phyloP scores from a whole-genome alignment of 53 echinoderm and acorn worm genomes.

The Mesocentrotus franciscanus region DNA sequence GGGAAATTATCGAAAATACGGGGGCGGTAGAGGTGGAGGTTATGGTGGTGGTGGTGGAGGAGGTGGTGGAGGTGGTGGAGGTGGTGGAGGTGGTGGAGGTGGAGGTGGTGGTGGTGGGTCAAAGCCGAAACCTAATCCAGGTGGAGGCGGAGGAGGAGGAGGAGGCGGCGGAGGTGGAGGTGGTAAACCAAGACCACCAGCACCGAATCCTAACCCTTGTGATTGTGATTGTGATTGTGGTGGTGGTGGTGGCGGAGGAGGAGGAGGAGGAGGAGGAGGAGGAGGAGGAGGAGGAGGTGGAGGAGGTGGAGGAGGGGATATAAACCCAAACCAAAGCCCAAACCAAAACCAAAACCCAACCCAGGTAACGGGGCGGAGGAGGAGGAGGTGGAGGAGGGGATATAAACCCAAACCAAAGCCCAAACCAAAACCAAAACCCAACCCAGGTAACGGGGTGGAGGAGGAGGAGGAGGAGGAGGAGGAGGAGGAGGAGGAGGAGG shows the following conservation, averaged over 20 bases:
- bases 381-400: neutral
- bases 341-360: neutral
- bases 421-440: neutral
- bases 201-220: neutral
- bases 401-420: neutral
- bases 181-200: neutral
- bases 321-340: neutral
- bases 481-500: slow-evolving; percentile 37
- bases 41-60: slow-evolving; percentile 30
- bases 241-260: neutral
- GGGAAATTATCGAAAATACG: neutral
- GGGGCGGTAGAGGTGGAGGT: slow-evolving; percentile 30
- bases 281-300: slow-evolving; percentile 13
- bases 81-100: slow-evolving; percentile 15
- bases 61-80: neutral
- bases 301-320: slow-evolving; percentile 33
- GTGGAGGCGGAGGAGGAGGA: slow-evolving; percentile 9
- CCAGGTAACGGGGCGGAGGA: neutral
- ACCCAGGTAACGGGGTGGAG: too few species aligned
- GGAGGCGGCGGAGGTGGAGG: neutral
- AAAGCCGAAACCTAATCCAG: neutral
- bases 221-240: neutral
- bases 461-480: slow-evolving; percentile 40
- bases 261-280: slow-evolving; percentile 16
- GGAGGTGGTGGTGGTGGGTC: neutral